Percentiles rank a stretch among this genome's conserved stretches.
Evolutionary conservation across 2,797 vertebrate genomes (phyloP).

Genomic region (Cryptoblepharus egeriae): DNA sequence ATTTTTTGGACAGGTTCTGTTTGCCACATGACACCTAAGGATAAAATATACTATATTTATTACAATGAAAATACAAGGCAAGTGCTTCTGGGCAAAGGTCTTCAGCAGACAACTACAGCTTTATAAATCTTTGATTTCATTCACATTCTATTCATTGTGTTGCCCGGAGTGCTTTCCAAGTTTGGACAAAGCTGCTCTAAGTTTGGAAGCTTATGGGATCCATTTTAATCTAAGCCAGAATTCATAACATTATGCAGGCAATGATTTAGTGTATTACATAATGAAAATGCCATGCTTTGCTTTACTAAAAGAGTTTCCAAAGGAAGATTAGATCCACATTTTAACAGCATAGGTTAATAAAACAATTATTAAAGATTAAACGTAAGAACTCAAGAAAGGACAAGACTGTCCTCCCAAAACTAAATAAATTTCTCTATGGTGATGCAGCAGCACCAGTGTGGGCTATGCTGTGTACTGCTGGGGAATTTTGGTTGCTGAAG

Average conservation of each 20-base stretch:
- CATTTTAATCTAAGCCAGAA: slow-evolving; percentile 20
- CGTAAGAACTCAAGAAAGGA: neutral
- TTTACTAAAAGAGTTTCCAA: neutral
- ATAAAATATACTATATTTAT: slow-evolving; percentile 41
- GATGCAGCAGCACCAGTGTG: too few species aligned
- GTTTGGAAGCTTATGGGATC: neutral
- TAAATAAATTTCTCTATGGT: too few species aligned
- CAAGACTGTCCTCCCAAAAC: neutral
- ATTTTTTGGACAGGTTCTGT: slow-evolving; percentile 86
- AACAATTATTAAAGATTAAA: neutral
- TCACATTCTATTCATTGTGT: neutral
- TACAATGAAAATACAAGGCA: neutral
- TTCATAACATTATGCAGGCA: neutral
- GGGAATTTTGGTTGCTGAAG: too few species aligned
- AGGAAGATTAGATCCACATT: neutral
- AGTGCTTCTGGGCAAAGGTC: neutral
- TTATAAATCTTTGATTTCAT: neutral
- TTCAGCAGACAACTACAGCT: neutral
- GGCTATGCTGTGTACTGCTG: too few species aligned
- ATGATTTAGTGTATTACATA: slow-evolving; percentile 3
- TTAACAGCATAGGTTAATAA: neutral
- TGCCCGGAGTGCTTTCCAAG: neutral
- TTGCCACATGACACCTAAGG: slow-evolving; percentile 82
- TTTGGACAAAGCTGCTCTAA: neutral
- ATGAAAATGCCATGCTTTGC: slow-evolving; percentile 28